A percentile compares a stretch with the other conserved stretches of the same genome.
These are phyloP conservation scores for Ctenoplectra terminalis DNA, from an alignment of 1,140 invertebrate genomes.

Conservation along the genomic window DNA sequence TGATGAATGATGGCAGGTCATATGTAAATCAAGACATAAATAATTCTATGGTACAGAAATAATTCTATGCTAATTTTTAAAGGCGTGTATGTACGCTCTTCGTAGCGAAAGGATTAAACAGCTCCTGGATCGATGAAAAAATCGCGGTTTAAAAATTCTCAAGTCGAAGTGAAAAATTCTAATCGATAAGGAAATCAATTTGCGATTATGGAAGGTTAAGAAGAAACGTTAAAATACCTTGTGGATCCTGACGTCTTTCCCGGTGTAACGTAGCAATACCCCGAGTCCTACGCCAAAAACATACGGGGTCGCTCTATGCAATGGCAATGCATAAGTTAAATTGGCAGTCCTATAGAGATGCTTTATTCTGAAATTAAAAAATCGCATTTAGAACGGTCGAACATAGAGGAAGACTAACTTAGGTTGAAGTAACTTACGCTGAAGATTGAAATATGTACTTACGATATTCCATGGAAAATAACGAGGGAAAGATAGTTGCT, in stretches of 20 bases:
- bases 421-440: not conserved
- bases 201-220: no score
- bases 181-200: no score
- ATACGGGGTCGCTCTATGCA: constrained; percentile 87
- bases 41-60: no score
- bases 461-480: constrained; percentile 88
- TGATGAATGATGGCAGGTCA: no score
- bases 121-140: no score
- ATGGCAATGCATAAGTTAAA: constrained; percentile 85
- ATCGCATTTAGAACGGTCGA: not conserved
- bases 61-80: no score
- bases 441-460: constrained; percentile 59
- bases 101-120: no score
- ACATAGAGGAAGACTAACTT: no score
- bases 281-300: constrained; percentile 86
- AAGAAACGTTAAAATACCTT: constrained; percentile 70
- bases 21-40: no score
- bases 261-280: constrained; percentile 83
- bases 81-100: no score
- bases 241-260: constrained; percentile 77
- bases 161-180: no score
- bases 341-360: constrained; percentile 87
- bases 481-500: constrained; percentile 85
- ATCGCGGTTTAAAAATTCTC: no score
- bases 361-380: constrained; percentile 83